Evolutionary conservation across 2,113 vertebrate genomes (phyloP).

Genomic region (Benitochromis conjunctus): DNA sequence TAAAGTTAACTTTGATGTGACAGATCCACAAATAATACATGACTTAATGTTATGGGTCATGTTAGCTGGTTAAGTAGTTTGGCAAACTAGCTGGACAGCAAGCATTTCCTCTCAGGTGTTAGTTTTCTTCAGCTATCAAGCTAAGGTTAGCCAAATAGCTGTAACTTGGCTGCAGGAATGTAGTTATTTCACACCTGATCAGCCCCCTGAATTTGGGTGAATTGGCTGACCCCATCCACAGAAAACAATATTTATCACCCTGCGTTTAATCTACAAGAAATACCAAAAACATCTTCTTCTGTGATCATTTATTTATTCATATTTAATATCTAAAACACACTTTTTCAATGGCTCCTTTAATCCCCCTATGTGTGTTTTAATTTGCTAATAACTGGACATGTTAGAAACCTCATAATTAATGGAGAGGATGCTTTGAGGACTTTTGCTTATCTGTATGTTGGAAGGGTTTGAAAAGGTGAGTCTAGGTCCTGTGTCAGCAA

Average conservation of each 20-base stretch:
- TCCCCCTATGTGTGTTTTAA: background rate
- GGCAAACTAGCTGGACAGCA: background rate
- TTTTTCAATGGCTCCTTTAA: background rate
- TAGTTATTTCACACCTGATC: background rate
- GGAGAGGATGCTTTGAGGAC: background rate
- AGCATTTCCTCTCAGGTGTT: background rate
- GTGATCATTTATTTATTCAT: background rate
- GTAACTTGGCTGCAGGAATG: background rate
- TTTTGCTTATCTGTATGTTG: background rate
- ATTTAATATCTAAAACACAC: background rate
- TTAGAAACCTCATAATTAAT: constrained; percentile 8
- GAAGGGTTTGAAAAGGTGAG: background rate
- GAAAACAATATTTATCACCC: background rate
- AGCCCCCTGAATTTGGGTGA: background rate
- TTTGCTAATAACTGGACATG: constrained; percentile 9
- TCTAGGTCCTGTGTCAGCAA: background rate
- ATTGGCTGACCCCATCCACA: background rate
- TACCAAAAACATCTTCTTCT: fast-evolving
- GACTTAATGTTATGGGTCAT: background rate
- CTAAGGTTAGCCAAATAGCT: background rate
- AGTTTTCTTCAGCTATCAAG: background rate
- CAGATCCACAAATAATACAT: background rate
- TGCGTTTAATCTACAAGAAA: background rate
- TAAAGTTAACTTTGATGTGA: background rate
- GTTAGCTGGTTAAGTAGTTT: background rate